Conservation (phyloP, 2,113 vertebrate species). For the Eclectus roratus region DNA sequence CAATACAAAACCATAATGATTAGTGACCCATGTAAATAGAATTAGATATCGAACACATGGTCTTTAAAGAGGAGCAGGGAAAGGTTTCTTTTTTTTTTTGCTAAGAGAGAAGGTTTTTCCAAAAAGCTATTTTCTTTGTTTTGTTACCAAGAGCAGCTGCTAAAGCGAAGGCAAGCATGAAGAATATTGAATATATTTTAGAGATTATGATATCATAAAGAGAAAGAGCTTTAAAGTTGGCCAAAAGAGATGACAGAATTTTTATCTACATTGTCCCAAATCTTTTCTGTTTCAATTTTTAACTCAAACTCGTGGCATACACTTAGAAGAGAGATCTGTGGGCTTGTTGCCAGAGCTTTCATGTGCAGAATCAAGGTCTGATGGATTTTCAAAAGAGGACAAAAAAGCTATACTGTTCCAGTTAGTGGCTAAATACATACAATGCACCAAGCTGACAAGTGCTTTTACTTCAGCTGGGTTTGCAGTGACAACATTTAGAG, state of each 20-base stretch:
- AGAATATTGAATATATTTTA: not conserved
- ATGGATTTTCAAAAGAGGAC: slow-evolving; percentile 36
- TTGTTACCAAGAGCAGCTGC: not conserved
- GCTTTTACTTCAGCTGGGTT: slow-evolving; percentile 21
- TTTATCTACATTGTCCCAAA: not conserved
- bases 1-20: not conserved
- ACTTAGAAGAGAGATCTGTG: not conserved
- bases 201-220: not conserved
- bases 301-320: not conserved
- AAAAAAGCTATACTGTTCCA: slow-evolving; percentile 6
- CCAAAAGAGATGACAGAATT: slow-evolving; percentile 16
- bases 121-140: slow-evolving; percentile 2
- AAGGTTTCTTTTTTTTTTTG: not conserved
- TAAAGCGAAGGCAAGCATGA: not conserved
- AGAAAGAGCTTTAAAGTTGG: not conserved
- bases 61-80: not conserved
- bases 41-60: not conserved
- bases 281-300: slow-evolving; percentile 18
- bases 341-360: slow-evolving; percentile 41
- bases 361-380: slow-evolving; percentile 24
- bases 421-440: not conserved
- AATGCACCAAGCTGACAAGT: not conserved
- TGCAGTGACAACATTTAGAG: not conserved
- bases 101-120: not conserved
- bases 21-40: not conserved